Base-by-base conservation (phyloP, 2,888 invertebrate species). In the Mallateleia sp. region DNA sequence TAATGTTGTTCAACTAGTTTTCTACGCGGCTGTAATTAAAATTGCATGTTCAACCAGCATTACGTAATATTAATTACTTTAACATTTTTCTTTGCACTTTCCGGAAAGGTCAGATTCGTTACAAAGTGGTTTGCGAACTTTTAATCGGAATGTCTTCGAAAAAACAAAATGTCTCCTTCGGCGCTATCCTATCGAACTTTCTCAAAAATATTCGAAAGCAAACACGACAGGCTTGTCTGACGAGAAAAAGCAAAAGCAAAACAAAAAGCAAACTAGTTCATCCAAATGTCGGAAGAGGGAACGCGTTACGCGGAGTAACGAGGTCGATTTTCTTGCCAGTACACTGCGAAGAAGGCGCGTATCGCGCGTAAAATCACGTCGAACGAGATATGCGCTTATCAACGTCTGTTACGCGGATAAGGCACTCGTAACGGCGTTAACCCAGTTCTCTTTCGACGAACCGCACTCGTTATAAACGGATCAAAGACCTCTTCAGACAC, bases 321-420 rank as follows among this genome's bases (percentile, higher is more conserved):
- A 60, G 42, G 71, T 58, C 45, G 20, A 11, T 38, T 22, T 20
- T 4, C 34, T n/a, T 38, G n/a, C 38, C 7, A 18, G 38, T 38
- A 38, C 34, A n/a, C 34, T 1, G 14, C 22, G 52, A 52, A 52
- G 45, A 34, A 45, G 34, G 60, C 72, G 60, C 75, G 64, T 62
- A 62, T 80, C 79, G 20, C 52, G 64, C 56, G 72, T 42, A 64
- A 60, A 67, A 66, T 77, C 66, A 47, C 25, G 24, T 52, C 45
- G 34, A 67, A 54, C 47, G 47, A 45, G 67, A 78, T 58, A 67
- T 15, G 78, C 69, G 28, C 67, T 79, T 71, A 80, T 80, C 82
- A 69, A 38, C 6, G 18, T 62, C 71, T 64, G 24, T 83, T 50
- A 38, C 20, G 28, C 34, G 62, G 69, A 67, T 75, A 82, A 82